Evolutionary conservation across 2,888 invertebrate genomes (phyloP), one percentile per base, ranked within the genome.

Genomic region (Drosophila vallismaia): DNA sequence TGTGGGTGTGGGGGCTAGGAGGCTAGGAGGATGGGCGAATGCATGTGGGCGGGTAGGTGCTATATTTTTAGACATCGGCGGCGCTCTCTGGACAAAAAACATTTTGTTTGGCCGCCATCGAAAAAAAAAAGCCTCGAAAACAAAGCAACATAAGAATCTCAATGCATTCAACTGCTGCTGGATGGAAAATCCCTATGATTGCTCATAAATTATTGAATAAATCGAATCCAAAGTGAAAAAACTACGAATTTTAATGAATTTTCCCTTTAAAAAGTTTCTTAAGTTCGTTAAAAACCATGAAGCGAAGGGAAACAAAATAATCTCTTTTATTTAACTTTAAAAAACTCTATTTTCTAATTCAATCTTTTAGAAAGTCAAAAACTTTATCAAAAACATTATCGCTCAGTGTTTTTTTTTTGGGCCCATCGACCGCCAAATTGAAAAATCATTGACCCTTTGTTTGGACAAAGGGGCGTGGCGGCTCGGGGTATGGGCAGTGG

Each of bases 361-460:
- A 19, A 19, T 19, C 2, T 19, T 19, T 19, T 19, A 19, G 19
- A 19, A 19, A 19, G 19, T 19, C 19, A 19, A 19, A 19, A 19
- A 19, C 2, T 19, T 19, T 19, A 19, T 19, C 19, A 19, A 19
- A 19, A 28, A 28, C 28, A 28, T 28, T 5, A 63, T 63, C 67
- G 36, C 66, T 29, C 1, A 26, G 5, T 52, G 3, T 28, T 62
- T 49, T 31, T 49, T 31, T 29, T 1, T 19, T 19, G 19, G 6
- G 33, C 28, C 49, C 26, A 57, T 57, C 76, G 71, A 63, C 67
- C 70, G 46, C 67, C 74, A 73, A 74, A 64, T 42, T 53, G 24
- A 51, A 58, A 57, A 75, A 83, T 57, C 83, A 88, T 88, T 84
- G 64, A 66, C 64, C 64, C 64, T 54, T 66, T 66, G 55, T 66